These are phyloP conservation scores for Spea hammondii DNA, from an alignment of 2,797 vertebrate genomes.

Conservation along the genomic window DNA sequence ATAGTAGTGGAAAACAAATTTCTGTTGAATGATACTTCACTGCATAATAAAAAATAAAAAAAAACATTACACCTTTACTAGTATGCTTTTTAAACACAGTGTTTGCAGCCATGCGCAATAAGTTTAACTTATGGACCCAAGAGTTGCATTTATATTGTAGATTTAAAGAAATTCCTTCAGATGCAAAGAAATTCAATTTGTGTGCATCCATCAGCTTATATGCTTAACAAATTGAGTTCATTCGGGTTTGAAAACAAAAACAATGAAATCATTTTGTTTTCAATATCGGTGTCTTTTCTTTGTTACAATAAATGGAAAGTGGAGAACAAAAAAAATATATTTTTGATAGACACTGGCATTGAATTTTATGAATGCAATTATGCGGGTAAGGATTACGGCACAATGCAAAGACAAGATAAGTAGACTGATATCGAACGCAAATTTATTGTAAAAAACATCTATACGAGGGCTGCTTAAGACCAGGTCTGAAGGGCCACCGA, in stretches of 20 bases:
- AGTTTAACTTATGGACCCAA: constrained; percentile 26
- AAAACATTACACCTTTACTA: constrained; percentile 20
- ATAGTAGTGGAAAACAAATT: not conserved
- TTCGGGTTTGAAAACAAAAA: constrained; percentile 44
- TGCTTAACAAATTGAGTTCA: constrained; percentile 33
- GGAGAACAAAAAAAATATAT: not conserved
- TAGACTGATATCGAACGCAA: no score
- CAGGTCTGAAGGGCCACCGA: no score
- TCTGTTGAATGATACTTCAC: not conserved
- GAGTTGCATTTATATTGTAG: constrained; percentile 27
- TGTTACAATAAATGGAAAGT: not conserved
- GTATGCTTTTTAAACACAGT: constrained; percentile 6
- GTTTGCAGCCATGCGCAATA: constrained; percentile 14
- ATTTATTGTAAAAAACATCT: no score
- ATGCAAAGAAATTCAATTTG: constrained; percentile 39
- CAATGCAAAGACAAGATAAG: no score
- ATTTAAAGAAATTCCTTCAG: constrained; percentile 34
- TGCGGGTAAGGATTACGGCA: no score
- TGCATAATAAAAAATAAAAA: constrained; percentile 5
- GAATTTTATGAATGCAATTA: no score
- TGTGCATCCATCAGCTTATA: constrained; percentile 37
- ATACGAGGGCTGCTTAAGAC: no score
- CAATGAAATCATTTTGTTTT: constrained; percentile 23
- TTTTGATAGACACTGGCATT: no score
- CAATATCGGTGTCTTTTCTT: not conserved